Evolutionary conservation across 1,140 invertebrate species (phyloP), one percentile per base, ranked within the genome.

Genomic region (Papilio polytes): DNA sequence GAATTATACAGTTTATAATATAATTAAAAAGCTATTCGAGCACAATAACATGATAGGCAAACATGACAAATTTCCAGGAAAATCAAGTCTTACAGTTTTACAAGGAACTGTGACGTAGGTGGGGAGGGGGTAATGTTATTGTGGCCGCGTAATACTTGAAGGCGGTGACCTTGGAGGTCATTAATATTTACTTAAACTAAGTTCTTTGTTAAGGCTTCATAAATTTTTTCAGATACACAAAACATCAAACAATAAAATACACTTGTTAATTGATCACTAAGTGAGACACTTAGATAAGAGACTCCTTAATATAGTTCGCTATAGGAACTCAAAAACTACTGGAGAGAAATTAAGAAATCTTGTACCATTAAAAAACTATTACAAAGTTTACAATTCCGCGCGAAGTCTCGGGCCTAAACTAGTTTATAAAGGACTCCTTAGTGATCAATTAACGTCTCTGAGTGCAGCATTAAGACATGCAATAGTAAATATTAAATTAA

Each of bases 181-280:
- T 18, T 18, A 53, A 8, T 48, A 48, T 48, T 48, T 59, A 26
- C 59, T 63, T 63, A 63, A 63, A 63, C 59, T 63, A 63, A 63
- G 12, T 26, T 20, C n/a, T 63, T 63, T 26, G 12, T 63, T 26
- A 63, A 63, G 59, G 56, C 20, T 63, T 12, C 7, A 56, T 59
- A n/a, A 20, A 59, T 20, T 63, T 63, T 63, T 63, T 3, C 20
- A 63, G 36, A 63, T 22, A 63, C 59, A 10, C 7, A 59, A 59
- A 20, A 59, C 7, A 26, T 9, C 20, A 26, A 63, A 63, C 56
- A 63, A n/a, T 56, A 51, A 51, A 13, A 18, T 48, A 15, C 13
- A 48, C 13, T 51, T 3, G 13, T 51, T 51, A 51, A 51, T 51
- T 51, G 15, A 6, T 51, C 48, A 59, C 59, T 22, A 63, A 8